phyloP scores from a whole-genome alignment of 2,888 invertebrate genomes.

The Drosophila phalerata region DNA sequence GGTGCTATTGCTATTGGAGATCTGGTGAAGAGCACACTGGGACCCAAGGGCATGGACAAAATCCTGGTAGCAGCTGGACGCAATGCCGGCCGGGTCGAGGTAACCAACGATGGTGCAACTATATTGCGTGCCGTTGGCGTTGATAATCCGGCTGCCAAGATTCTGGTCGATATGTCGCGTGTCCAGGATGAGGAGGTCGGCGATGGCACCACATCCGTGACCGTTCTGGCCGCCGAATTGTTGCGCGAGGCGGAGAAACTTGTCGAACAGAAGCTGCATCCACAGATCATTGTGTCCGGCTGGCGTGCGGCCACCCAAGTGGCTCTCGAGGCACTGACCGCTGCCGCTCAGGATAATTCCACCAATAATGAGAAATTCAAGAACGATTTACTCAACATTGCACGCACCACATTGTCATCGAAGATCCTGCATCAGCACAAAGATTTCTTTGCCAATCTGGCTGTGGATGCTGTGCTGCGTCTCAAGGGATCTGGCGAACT shows the following conservation, averaged over 20 bases:
- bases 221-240: slow-evolving; percentile 95
- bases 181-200: slow-evolving; percentile 99
- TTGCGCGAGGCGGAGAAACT: slow-evolving; percentile 97
- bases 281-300: slow-evolving; percentile 98
- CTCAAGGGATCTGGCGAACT: slow-evolving; percentile 98
- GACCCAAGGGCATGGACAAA: slow-evolving; percentile 99
- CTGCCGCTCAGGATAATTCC: slow-evolving; percentile 93
- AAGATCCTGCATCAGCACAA: slow-evolving; percentile 99
- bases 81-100: slow-evolving; percentile 94
- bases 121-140: slow-evolving; percentile 98
- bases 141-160: slow-evolving; percentile 99
- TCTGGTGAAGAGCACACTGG: slow-evolving; percentile 98
- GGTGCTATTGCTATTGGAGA: slow-evolving; percentile 99
- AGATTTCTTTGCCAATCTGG: slow-evolving; percentile 97
- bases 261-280: slow-evolving; percentile 97
- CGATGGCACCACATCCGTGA: slow-evolving; percentile 99
- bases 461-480: slow-evolving; percentile 97
- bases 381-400: slow-evolving; percentile 97
- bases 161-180: slow-evolving; percentile 99
- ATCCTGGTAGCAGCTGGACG: slow-evolving; percentile 93
- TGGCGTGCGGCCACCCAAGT: slow-evolving; percentile 96
- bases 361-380: slow-evolving; percentile 91
- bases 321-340: slow-evolving; percentile 93
- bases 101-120: slow-evolving; percentile 99
- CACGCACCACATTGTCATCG: slow-evolving; percentile 98